Conservation (phyloP, 2,797 vertebrate species). For the Micropoecilia bifurca region DNA sequence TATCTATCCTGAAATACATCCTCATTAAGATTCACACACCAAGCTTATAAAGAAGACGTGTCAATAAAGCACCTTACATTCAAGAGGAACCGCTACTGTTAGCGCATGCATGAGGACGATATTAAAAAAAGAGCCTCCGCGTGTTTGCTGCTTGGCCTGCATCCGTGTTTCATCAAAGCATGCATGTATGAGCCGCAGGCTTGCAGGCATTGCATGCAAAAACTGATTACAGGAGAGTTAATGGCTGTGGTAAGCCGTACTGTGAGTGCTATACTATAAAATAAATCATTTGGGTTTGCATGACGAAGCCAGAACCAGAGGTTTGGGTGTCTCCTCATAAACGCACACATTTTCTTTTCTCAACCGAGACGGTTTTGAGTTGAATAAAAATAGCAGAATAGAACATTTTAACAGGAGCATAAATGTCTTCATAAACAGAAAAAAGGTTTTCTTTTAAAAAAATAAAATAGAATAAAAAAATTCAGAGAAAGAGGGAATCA, state of each 20-base stretch:
- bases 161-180: slow-evolving; percentile 57
- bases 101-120: slow-evolving; percentile 75
- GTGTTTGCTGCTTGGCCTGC: slow-evolving; percentile 46
- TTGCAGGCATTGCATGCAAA: slow-evolving; percentile 70
- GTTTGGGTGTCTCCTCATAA: slow-evolving; percentile 55
- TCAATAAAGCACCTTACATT: slow-evolving; percentile 78
- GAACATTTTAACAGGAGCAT: slow-evolving; percentile 64
- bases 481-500: slow-evolving; percentile 45
- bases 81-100: slow-evolving; percentile 70
- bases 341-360: slow-evolving; percentile 39
- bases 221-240: slow-evolving; percentile 59
- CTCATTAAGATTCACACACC: slow-evolving; percentile 40
- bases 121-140: slow-evolving; percentile 44
- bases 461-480: not conserved
- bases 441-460: slow-evolving; percentile 37
- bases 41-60: slow-evolving; percentile 65
- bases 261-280: slow-evolving; percentile 60
- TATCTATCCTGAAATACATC: slow-evolving; percentile 63
- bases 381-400: slow-evolving; percentile 67
- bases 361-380: slow-evolving; percentile 58
- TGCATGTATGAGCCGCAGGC: slow-evolving; percentile 66
- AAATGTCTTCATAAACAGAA: slow-evolving; percentile 62
- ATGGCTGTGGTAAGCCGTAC: slow-evolving; percentile 59
- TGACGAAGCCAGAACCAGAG: slow-evolving; percentile 55
- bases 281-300: slow-evolving; percentile 59